phyloP scores from a whole-genome alignment of 2,888 invertebrate species.

The Luffia ferchaultella region DNA sequence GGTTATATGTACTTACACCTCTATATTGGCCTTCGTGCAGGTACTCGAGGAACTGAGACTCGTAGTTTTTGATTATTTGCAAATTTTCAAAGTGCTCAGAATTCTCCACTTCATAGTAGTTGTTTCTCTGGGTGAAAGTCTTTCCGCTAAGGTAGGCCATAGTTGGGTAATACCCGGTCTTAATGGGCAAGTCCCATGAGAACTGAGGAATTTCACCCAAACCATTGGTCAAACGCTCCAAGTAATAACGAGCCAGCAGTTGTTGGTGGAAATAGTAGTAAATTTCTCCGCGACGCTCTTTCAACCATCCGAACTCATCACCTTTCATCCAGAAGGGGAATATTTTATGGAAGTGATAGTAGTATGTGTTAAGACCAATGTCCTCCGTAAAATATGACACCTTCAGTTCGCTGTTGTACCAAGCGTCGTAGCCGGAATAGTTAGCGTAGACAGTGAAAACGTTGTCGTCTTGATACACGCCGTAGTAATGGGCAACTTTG shows the following conservation, averaged over 20 bases:
- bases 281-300: conserved; percentile 69
- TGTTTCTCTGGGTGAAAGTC: conserved; percentile 66
- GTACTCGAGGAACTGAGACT: conserved; percentile 55
- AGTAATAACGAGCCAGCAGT: conserved; percentile 70
- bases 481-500: conserved; percentile 34
- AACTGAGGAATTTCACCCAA: conserved; percentile 63
- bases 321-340: conserved; percentile 71
- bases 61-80: conserved; percentile 68
- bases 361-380: conserved; percentile 71
- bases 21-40: conserved; percentile 66
- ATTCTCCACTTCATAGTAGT: conserved; percentile 65
- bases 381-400: conserved; percentile 76
- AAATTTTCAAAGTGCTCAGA: conserved; percentile 52
- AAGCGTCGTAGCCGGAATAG: conserved; percentile 55
- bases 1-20: conserved; percentile 55
- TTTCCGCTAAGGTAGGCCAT: conserved; percentile 48
- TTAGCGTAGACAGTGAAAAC: conserved; percentile 63
- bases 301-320: conserved; percentile 46
- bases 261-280: conserved; percentile 74
- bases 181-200: conserved; percentile 58
- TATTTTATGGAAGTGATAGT: conserved; percentile 70
- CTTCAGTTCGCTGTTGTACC: conserved; percentile 65
- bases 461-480: conserved; percentile 41
- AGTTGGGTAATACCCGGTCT: conserved; percentile 66
- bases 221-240: conserved; percentile 70